Evolutionary conservation across 2,113 vertebrate genomes (phyloP), one percentile per base, ranked within the genome.

Genomic region (Percina caprodes): DNA sequence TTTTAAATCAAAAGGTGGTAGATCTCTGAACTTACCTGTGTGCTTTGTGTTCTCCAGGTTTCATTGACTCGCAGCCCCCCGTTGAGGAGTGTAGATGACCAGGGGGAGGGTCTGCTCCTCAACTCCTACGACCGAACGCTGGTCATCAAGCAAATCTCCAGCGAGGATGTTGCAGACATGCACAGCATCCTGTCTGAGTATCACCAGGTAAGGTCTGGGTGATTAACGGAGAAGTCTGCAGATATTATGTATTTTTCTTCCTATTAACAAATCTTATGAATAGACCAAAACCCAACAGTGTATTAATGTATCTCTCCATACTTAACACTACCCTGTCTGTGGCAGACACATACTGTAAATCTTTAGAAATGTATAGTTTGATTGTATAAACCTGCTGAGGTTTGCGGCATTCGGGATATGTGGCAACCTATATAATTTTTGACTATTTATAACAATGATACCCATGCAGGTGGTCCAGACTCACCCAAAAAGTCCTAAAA

Each of bases 111-210:
- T 13, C 94, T 96, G 9, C 95, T 98, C 77, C 96, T 98, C 70
- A 95, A 95, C 69, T 97, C 97, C 1, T 97, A 97, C 0, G 98
- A 99, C 89, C 95, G 96, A 0, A 97, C 97, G 0, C 93, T 98
- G 76, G 96, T 97, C 74, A 93, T 97, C 83, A 99, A 99, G 93
- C 97, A 98, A 80, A 97, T 98, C 73, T 97, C 97, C 88, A 97
- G 96, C 2, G 97, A 98, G 79, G 97, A 98, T 23, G 96, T 98
- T 42, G 97, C 96, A 2, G 96, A 99, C 18, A 96, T 98, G 91
- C 97, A 99, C 86, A 96, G 89, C 90, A 96, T 98, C 86, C 94
- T 99, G 48, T 97, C 97, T 0, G 97, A 98, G 89, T 99, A 99
- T 93, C 97, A 99, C 91, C 97, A 99, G 97, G 97, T 98, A 86